Evolutionary conservation across 2,888 invertebrate genomes (phyloP), one percentile per base, ranked within the genome.

Genomic region (Lithophane leautieri): DNA sequence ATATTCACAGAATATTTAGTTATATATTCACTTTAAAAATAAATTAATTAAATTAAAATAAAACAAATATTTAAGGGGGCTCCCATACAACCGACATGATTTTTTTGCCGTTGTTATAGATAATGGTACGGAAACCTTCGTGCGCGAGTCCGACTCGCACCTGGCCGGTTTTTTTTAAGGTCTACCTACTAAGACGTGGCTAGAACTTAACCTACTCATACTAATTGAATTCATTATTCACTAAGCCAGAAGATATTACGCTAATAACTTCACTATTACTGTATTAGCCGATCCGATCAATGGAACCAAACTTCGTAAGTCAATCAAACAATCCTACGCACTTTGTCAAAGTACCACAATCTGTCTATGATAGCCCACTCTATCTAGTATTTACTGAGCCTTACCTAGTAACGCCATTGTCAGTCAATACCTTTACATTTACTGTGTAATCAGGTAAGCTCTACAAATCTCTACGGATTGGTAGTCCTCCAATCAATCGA

Each of bases 401-500:
- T 77, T 19, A 69, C 11, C 22, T 50, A 25, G 60, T 42, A 47
- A 66, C 25, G n/a, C 19, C 34, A 47, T 61, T 58, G 42, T 83
- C 60, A 83, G 78, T 66, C 83, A 78, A 70, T 80, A 83, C 75
- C 86, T 66, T 77, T 75, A 83, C 54, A 50, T 73, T 58, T 65
- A 62, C 61, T n/a, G 40, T 62, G 78, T 80, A 79, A 82, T 86
- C 83, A 79, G 70, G 77, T 67, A 79, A 78, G 50, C 72, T 58
- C 28, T 34, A 47, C n/a, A 44, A 75, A 60, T 63, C 78, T 68
- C 76, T 16, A 52, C 76, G 70, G 84, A 73, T 75, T 78, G 73
- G 65, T 54, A 78, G 69, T 70, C 47, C 65, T 66, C 68, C 72
- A 80, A 88, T 88, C 86, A 88, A 86, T 83, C 79, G 68, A 50